Percentiles rank a stretch among this genome's conserved stretches.
These are phyloP conservation scores for Esox niger DNA, from an alignment of 2,113 vertebrate genomes.

Conservation along the genomic window DNA sequence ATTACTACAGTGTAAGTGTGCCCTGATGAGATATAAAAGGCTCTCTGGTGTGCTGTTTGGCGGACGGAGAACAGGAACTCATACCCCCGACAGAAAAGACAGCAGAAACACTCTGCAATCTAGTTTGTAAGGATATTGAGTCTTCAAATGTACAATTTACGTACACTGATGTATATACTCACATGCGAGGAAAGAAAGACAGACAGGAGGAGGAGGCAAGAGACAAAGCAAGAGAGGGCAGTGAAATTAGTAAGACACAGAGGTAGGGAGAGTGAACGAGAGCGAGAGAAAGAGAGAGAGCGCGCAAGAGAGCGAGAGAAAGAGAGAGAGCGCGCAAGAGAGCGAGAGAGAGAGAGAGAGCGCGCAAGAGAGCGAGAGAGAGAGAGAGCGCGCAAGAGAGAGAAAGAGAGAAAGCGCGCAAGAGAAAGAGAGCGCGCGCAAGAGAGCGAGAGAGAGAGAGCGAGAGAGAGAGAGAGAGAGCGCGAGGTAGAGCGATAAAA, in stretches of 20 bases:
- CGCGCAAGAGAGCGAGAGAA: too few species aligned
- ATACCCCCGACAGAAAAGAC: too few species aligned
- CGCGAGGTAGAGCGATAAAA: constrained; percentile 32
- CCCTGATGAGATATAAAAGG: constrained; percentile 73
- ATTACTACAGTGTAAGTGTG: constrained; percentile 63
- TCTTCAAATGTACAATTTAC: constrained; percentile 70
- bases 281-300: constrained; percentile 10
- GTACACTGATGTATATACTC: constrained; percentile 68
- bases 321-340: constrained; percentile 37
- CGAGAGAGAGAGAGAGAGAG: constrained; percentile 13
- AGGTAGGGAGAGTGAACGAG: constrained; percentile 28
- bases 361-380: constrained; percentile 18
- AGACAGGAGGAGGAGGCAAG: too few species aligned
- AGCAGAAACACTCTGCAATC: too few species aligned
- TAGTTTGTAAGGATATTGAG: too few species aligned
- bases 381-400: constrained; percentile 45
- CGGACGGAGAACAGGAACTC: constrained; percentile 68
- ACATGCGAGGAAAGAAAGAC: constrained; percentile 36
- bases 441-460: constrained; percentile 11
- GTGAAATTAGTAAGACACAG: too few species aligned
- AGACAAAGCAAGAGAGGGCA: too few species aligned
- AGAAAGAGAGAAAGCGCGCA: constrained; percentile 32
- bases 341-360: constrained; percentile 37
- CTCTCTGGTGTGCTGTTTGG: constrained; percentile 65
- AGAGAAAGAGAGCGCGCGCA: constrained; percentile 16